Evolutionary conservation across 2,888 invertebrate species (phyloP), one percentile per base, ranked within the genome.

Genomic region (Corythucha ciliata): DNA sequence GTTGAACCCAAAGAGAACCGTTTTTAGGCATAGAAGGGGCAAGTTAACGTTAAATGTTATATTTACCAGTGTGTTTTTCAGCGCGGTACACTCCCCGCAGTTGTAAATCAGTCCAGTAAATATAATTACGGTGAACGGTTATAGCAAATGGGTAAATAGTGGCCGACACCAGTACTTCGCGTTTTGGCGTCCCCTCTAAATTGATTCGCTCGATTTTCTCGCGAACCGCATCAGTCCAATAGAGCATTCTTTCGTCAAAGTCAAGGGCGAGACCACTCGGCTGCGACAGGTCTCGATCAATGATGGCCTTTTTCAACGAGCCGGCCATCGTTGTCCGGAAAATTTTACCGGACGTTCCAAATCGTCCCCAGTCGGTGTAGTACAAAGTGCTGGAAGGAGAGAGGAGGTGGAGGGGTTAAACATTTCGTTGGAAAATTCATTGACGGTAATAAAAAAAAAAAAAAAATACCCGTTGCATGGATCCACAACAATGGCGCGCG

Each of bases 291-390:
- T 93, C 89, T 62, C 83, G 83, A 59, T 88, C 86, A 3, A 97
- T 82, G 20, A 98, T 84, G 0, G 89, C 85, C 50, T 78, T 80
- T 63, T 89, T 88, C 54, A 90, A 69, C 0, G 92, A 92, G 3
- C 98, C 97, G 0, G 94, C 94, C 91, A 96, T 92, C 0, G 96
- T 93, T 0, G 94, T 86, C 57, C 89, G 76, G 68, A 89, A 91
- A 50, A 98, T 97, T 68, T 92, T 91, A 0, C 92, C 92, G 0
- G 87, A 83, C 0, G 88, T 88, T 4, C 92, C 91, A 64, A 89
- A 91, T 55, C 89, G 77, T 12, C 92, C 92, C 92, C 92, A 93
- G 65, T 96, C 96, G 0, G 94, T 93, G 70, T 85, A 98, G 69
- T 90, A 98, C 14, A 98, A 69, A 0, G 87, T 85, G 12, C 76